phyloP scores from a whole-genome alignment of 1,140 invertebrate genomes.

The Riptortus pedestris region DNA sequence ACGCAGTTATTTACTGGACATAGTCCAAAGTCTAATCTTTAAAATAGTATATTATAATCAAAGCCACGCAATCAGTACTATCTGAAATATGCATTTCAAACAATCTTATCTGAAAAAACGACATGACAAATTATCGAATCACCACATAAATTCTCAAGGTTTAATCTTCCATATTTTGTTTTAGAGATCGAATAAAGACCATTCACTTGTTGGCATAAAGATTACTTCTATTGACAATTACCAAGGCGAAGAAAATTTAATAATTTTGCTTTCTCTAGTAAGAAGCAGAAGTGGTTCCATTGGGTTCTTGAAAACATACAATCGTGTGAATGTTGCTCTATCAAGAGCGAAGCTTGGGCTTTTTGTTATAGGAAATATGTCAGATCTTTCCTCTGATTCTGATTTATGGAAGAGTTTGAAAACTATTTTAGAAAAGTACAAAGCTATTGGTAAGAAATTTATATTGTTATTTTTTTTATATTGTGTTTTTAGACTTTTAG shows the following conservation, averaged over 20 bases:
- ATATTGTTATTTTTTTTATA: background rate
- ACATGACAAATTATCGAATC: too few relatives aligned
- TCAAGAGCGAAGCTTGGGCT: constrained; percentile 65
- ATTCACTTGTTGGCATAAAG: too few relatives aligned
- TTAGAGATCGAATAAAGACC: too few relatives aligned
- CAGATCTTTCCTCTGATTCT: constrained; percentile 16
- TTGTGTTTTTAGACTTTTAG: too few relatives aligned
- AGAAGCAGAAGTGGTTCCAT: constrained; percentile 52
- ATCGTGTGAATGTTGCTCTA: constrained; percentile 72
- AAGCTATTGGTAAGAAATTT: constrained; percentile 38
- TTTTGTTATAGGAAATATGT: constrained; percentile 54
- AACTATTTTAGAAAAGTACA: constrained; percentile 37
- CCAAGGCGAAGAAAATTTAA: constrained; percentile 77
- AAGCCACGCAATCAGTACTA: too few relatives aligned
- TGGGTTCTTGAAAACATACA: constrained; percentile 64
- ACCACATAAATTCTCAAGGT: too few relatives aligned
- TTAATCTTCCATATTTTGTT: too few relatives aligned
- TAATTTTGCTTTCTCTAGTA: constrained; percentile 73
- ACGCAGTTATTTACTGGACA: too few relatives aligned
- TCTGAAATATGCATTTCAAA: too few relatives aligned
- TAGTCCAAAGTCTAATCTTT: too few relatives aligned
- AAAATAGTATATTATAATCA: too few relatives aligned
- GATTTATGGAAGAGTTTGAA: constrained; percentile 44
- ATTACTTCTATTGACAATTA: constrained; percentile 73
- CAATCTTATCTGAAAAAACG: too few relatives aligned